Base-by-base conservation (phyloP, 1,140 invertebrate species). In the Micrasema minimum region DNA sequence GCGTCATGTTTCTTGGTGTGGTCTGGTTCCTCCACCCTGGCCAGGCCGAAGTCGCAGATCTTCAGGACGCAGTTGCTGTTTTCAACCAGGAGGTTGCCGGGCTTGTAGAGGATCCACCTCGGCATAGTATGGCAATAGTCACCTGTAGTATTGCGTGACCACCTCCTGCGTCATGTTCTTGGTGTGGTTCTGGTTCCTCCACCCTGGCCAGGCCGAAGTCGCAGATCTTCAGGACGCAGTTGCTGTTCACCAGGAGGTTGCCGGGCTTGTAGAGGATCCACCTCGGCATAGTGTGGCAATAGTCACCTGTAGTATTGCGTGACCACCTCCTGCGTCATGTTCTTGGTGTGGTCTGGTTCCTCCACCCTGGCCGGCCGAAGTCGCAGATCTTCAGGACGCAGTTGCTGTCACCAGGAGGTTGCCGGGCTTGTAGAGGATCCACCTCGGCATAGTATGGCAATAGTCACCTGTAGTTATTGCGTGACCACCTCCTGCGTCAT, bases 381-480 rank as follows among this genome's bases (percentile, higher is more conserved):
- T 99, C 97, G 88, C 97, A 99, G 84, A 99, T 99, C 92, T 99
- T n/a, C n/a, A n/a, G n/a, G n/a, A n/a, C n/a, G n/a, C n/a, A n/a
- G 86, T 99, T 99, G 82, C 95, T 96, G 86, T 99, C 76, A 99
- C 97, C 77, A 99, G 88, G 67, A 99, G 87, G 85, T 99, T 99
- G 67, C 97, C 97, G 12, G 97, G 97, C 82, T 99, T 99, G 77
- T 31, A 4, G 7, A 31, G 7, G 7, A 31, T 31, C 26, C 26
- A 2, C 2, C 3, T 31, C 26, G 2, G 7, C 26, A 31, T 31
- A 31, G 26, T 2, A 31, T 31, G 26, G 26, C 26, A 31, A 31
- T 31, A 31, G 2, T 31, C 41, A 85, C 83, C 83, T 89, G 84
- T 99, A 99, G 87, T 99, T 99, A 99, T 85, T 99, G 97, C 61